phyloP scores from a whole-genome alignment of 2,888 invertebrate genomes.

The Pseudococcus jackbeardsleyi region DNA sequence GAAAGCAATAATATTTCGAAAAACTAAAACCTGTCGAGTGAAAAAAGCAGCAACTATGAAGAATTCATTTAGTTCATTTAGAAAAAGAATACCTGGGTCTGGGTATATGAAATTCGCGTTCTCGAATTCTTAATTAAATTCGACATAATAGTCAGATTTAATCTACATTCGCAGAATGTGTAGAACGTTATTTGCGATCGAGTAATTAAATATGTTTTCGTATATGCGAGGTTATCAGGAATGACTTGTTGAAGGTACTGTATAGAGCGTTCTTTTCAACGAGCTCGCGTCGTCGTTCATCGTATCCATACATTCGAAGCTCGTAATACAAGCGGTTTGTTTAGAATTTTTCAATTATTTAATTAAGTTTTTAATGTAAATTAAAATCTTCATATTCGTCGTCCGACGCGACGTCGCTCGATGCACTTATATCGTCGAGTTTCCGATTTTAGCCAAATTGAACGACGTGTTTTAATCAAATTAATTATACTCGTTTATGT shows the following conservation, averaged over 20 bases:
- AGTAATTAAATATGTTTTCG: slow-evolving; percentile 23
- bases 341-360: slow-evolving; percentile 30
- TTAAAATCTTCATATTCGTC: slow-evolving; percentile 18
- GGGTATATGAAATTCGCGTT: slow-evolving; percentile 8
- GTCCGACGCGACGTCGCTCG: neutral
- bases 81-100: neutral
- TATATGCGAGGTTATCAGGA: neutral
- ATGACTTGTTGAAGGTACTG: slow-evolving; percentile 1
- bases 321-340: neutral
- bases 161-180: slow-evolving; percentile 7
- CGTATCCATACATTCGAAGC: neutral
- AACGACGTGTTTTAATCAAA: slow-evolving; percentile 10
- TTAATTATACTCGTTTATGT: neutral
- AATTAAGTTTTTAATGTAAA: slow-evolving; percentile 28
- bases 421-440: neutral
- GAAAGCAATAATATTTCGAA: too few relatives aligned
- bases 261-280: slow-evolving; percentile 12
- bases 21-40: too few relatives aligned
- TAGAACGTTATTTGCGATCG: slow-evolving; percentile 30
- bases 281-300: neutral
- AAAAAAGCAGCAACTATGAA: neutral
- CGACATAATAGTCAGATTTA: slow-evolving; percentile 27
- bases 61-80: neutral
- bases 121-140: slow-evolving; percentile 23
- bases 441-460: slow-evolving; percentile 22